A percentile compares a stretch with the other conserved stretches of the same genome.
Evolutionary conservation across 2,888 invertebrate genomes (phyloP).

Genomic region (Plemyria rubiginata): DNA sequence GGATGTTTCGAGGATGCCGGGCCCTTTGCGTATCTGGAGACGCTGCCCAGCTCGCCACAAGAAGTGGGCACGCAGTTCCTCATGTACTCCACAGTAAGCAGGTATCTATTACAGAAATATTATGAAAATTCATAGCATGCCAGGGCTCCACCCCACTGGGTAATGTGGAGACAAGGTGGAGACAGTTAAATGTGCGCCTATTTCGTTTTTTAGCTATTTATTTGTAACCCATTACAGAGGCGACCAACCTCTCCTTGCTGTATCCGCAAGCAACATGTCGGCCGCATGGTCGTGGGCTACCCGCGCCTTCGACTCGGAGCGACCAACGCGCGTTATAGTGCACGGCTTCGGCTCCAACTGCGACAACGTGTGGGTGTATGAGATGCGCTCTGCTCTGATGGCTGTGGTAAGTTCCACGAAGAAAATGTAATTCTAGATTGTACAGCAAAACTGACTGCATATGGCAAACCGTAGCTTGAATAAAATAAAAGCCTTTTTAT

Average conservation of each 20-base stretch:
- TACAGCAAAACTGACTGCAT: background rate
- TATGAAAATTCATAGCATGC: background rate
- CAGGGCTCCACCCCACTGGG: no score
- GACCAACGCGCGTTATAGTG: slow-evolving; percentile 92
- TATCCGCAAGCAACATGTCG: slow-evolving; percentile 90
- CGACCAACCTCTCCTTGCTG: slow-evolving; percentile 87
- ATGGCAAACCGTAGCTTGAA: no score
- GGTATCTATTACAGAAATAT: slow-evolving; percentile 61
- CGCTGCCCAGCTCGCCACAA: slow-evolving; percentile 93
- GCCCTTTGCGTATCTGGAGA: slow-evolving; percentile 95
- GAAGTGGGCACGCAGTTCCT: slow-evolving; percentile 94
- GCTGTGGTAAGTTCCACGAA: slow-evolving; percentile 87
- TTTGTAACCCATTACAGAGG: slow-evolving; percentile 64
- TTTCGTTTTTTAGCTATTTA: background rate
- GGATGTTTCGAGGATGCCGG: slow-evolving; percentile 97
- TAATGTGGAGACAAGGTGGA: no score
- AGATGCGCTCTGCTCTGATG: slow-evolving; percentile 96
- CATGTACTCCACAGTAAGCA: slow-evolving; percentile 88
- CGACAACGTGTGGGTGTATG: slow-evolving; percentile 96
- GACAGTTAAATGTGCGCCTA: no score
- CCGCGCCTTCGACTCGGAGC: slow-evolving; percentile 87
- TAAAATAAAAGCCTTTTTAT: no score
- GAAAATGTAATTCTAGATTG: background rate
- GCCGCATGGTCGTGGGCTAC: slow-evolving; percentile 88
- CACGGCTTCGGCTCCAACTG: slow-evolving; percentile 97